phyloP scores from a whole-genome alignment of 2,113 vertebrate species.

The Aegithalos caudatus region DNA sequence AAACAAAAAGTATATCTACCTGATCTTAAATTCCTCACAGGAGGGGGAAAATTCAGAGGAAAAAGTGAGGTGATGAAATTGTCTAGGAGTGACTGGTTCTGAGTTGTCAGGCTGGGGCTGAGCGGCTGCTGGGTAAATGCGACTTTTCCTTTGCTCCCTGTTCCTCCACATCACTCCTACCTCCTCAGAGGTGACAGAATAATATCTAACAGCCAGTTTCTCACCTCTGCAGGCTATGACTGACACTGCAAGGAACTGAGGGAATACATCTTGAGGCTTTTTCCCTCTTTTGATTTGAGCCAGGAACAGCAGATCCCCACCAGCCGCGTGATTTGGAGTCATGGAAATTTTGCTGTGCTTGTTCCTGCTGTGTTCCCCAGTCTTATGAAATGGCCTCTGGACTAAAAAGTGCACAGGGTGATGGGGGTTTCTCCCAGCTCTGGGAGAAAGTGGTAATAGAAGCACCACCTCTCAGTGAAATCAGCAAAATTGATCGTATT shows the following conservation, averaged over 20 bases:
- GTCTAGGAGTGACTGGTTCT: background rate
- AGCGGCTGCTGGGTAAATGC: background rate
- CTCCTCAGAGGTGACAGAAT: conserved; percentile 6
- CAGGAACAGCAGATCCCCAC: background rate
- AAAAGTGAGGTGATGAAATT: background rate
- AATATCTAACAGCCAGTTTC: conserved; percentile 6
- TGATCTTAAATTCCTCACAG: background rate
- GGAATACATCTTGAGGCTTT: background rate
- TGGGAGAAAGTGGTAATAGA: background rate
- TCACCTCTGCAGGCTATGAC: conserved; percentile 25
- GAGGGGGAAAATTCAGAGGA: background rate
- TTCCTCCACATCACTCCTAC: background rate
- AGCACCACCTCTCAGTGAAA: background rate
- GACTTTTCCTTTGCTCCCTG: background rate
- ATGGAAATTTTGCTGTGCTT: background rate
- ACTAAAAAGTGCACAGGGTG: background rate
- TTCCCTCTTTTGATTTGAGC: background rate
- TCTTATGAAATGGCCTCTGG: fast-evolving
- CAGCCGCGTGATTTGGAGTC: fast-evolving
- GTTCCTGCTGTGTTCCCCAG: background rate
- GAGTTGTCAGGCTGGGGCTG: background rate
- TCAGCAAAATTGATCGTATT: background rate
- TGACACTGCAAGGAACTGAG: background rate
- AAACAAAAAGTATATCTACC: background rate
- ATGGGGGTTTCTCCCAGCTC: background rate